Evolutionary conservation across 2,113 vertebrate genomes (phyloP).

Genomic region (crab-eating macaque (Macaca fascicularis)): T2T-MFA8v1.1 NC_088376.1:156216001-156216500

Average conservation of each 20-base stretch:
- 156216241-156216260: neutral
- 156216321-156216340: neutral
- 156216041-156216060: neutral
- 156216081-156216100: too few relatives aligned
- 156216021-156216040: neutral
- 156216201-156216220: neutral
- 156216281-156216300: neutral
- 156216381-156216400: neutral
- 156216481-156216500: too few relatives aligned
- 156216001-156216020: neutral
- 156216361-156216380: neutral
- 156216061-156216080: neutral
- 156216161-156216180: accelerated
- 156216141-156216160: neutral
- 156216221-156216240: too few relatives aligned
- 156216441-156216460: neutral
- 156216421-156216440: too few relatives aligned
- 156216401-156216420: neutral
- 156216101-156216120: too few relatives aligned
- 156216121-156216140: neutral
- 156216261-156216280: neutral
- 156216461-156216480: too few relatives aligned
- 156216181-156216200: neutral
- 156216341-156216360: accelerated
- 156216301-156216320: accelerated